Evolutionary conservation across 2,113 vertebrate species (phyloP).

Genomic region (Panthera uncia): DNA sequence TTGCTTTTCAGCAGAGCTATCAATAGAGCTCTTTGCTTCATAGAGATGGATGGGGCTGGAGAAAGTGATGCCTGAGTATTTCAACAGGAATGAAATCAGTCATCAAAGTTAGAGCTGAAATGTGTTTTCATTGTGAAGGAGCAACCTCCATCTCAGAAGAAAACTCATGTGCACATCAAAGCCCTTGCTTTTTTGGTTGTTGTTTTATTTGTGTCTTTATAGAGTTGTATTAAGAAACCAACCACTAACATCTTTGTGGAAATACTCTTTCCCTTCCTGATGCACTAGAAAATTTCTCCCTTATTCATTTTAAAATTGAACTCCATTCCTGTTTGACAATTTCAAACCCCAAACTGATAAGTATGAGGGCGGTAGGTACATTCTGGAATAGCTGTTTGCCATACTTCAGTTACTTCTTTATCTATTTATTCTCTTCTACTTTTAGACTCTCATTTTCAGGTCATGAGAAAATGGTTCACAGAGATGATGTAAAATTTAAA

Average conservation of each 20-base stretch:
- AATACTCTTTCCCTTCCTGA: neutral
- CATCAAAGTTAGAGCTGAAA: neutral
- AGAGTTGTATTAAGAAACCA: neutral
- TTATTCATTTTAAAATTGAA: slow-evolving; percentile 17
- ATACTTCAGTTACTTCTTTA: neutral
- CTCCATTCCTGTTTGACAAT: neutral
- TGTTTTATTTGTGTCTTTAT: slow-evolving; percentile 44
- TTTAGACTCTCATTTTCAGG: slow-evolving; percentile 37
- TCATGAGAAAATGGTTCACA: neutral
- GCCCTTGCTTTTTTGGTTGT: neutral
- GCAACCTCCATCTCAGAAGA: slow-evolving; percentile 18
- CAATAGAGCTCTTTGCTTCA: neutral
- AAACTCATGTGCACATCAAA: neutral
- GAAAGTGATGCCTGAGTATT: slow-evolving; percentile 16
- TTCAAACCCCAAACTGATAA: neutral
- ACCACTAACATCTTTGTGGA: neutral
- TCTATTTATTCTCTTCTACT: neutral
- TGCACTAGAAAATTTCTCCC: neutral
- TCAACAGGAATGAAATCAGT: slow-evolving; percentile 31
- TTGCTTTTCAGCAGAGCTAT: slow-evolving; percentile 4
- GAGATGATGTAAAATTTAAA: neutral
- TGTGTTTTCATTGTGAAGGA: slow-evolving; percentile 40
- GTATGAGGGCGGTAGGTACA: neutral
- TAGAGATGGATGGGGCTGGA: neutral
- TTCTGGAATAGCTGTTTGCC: slow-evolving; percentile 5